Base-by-base conservation (phyloP, 1,140 invertebrate genomes). In the Nymphalis io region DNA sequence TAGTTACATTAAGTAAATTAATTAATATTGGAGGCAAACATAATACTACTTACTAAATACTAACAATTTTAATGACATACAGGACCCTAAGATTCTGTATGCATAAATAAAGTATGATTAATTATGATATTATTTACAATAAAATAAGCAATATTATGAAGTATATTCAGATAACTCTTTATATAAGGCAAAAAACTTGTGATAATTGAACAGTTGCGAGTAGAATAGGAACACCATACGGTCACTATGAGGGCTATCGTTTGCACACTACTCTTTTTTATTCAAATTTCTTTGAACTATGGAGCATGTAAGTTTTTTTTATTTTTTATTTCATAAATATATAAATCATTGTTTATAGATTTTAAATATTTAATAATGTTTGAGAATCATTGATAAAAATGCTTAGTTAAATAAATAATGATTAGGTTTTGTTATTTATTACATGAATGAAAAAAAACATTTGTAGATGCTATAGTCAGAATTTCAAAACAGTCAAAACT, bases 291-390 rank as follows among this genome's bases (percentile, higher is more conserved):
- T 1, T 62, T 62, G 16, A 48, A 38, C 15, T 38, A 23, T 51
- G 60, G 21, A 62, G 23, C 60, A 38, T 15, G 60, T 62, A 62
- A 62, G 60, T 62, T 20, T 20, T 16, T 48, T 48, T 18, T 46
- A n/a, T 16, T 48, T 16, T 3, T 18, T 16, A 15, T 11, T 0
- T 2, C 23, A 33, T 33, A 33, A 33, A 33, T n/a, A n/a, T n/a
- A n/a, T n/a, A n/a, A n/a, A n/a, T n/a, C n/a, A n/a, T n/a, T n/a
- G n/a, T n/a, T n/a, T n/a, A n/a, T n/a, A n/a, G n/a, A n/a, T n/a
- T n/a, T n/a, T n/a, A n/a, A n/a, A n/a, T n/a, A n/a, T n/a, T n/a
- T n/a, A n/a, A n/a, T n/a, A n/a, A n/a, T n/a, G n/a, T n/a, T n/a
- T n/a, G n/a, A n/a, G n/a, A n/a, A n/a, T n/a, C n/a, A n/a, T n/a